These are phyloP conservation scores for Tethya wilhelma DNA, from an alignment of 37 sponge, comb jelly and placozoan genomes.

Conservation along the genomic window DNA sequence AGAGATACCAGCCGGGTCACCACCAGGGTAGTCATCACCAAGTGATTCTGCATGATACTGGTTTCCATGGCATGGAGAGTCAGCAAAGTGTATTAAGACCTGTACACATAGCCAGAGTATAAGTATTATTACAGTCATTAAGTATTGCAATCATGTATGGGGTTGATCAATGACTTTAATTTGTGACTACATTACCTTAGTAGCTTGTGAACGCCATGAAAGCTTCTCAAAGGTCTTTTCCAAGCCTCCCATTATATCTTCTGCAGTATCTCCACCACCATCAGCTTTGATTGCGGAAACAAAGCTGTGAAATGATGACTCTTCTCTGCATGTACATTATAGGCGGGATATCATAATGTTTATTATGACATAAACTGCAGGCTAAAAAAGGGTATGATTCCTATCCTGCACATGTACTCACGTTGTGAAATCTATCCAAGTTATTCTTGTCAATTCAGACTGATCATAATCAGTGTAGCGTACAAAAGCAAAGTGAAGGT, in stretches of 20 bases:
- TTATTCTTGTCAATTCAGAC: slow-evolving; percentile 41
- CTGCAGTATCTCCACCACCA: slow-evolving; percentile 78
- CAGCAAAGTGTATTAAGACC: slow-evolving; percentile 84
- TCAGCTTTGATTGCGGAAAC: slow-evolving; percentile 56
- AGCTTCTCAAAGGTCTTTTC: slow-evolving; percentile 41
- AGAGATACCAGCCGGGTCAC: slow-evolving; percentile 75
- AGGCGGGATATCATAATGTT: too few relatives aligned
- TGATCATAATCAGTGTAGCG: slow-evolving; percentile 85
- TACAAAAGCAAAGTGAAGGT: slow-evolving; percentile 76
- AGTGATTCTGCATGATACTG: slow-evolving; percentile 47
- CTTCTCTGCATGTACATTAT: not conserved
- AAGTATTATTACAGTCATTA: not conserved
- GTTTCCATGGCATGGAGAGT: slow-evolving; percentile 77
- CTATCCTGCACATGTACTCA: too few relatives aligned
- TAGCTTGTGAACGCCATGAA: slow-evolving; percentile 47
- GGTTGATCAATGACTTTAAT: not conserved
- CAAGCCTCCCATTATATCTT: slow-evolving; percentile 83
- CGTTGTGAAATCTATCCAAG: slow-evolving; percentile 69
- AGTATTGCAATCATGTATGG: not conserved
- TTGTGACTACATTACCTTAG: slow-evolving; percentile 43
- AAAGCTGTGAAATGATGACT: slow-evolving; percentile 48
- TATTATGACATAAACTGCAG: too few relatives aligned
- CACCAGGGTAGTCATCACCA: slow-evolving; percentile 63
- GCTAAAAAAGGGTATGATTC: too few relatives aligned
- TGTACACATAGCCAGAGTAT: slow-evolving; percentile 8